Base-by-base conservation (phyloP, 1,140 invertebrate species). In the Nylanderia fulva region DNA sequence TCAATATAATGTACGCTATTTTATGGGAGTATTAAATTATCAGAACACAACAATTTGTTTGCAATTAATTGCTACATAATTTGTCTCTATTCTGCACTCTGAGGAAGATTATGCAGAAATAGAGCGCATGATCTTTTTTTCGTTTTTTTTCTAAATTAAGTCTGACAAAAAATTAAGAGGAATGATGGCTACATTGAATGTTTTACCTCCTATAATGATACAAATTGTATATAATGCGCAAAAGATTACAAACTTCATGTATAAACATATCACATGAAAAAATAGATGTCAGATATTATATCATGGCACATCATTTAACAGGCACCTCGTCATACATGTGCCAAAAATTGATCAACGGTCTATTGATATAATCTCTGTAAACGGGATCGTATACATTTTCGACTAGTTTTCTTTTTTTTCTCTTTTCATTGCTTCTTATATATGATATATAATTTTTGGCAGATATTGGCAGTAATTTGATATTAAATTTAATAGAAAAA, bases 381-480 rank as follows among this genome's bases (percentile, higher is more conserved):
- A 69, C 15, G 4, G 36, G 8, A 33, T 72, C 36, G 64, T 42
- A 58, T 80, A 71, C 36, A 42, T 72, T 82, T 72, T 82, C 39
- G 66, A 82, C 52, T 82, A 82, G 39, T 71, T 79, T 36, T 79
- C 11, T 36, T 29, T 66, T 29, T 66, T 52, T 66, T 24, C 7
- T 42, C 58, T 61, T 58, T 29, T 71, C 33, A 5, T 71, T 82
- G 64, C 24, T 45, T 60, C 45, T 71, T 13, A 36, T 71, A 71
- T 71, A 36, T 71, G 48, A 80, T 29, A 24, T 58, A 42, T 58
- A 82, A 24, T 82, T 45, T 92, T 92, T 92, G 91, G 92, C 92
- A 93, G 82, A 90, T 87, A 87, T 88, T 92, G 91, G 91, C 91
- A 92, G 92, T 92, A 90, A 83, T 54, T 84, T 85, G 54, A 72